Base-by-base conservation (phyloP, 2,797 vertebrate genomes). In the Zenarchopterus dispar region DNA sequence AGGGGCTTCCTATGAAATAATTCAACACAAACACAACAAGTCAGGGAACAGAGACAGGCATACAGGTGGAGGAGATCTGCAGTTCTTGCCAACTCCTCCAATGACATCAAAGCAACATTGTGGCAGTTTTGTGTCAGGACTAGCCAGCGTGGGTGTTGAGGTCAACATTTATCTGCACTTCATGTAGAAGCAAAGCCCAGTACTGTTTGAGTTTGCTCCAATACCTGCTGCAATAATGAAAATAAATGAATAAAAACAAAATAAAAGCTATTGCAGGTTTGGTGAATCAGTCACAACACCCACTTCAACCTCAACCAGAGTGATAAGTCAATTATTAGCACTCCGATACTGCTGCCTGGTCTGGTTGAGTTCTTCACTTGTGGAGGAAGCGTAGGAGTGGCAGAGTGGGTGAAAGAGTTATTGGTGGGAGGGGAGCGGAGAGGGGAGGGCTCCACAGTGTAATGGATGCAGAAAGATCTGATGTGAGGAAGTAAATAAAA, bases 1-100 rank as follows among this genome's bases (percentile, higher is more conserved):
- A 94, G 4, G 96, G 95, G 86, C 96, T 97, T 85, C 96, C 97
- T 98, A 77, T 56, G 33, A 53, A 66, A 45, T 21, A 44, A 74
- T 54, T 31, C 17, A 73, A 82, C 10, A 78, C 13, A 72, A 24
- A 73, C 39, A 73, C n/a, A 55, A 3, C 48, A 49, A 44, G 44
- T 70, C 26, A 62, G 6, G n/a, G 44, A 59, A 44, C 15, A 62
- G 8, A 62, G 8, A 74, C 15, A 31, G 60, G 16, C 26, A 26
- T 8, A n/a, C 42, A 8, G 17, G 4, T 6, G 28, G 28, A 62
- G 33, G 36, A 23, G 13, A 8, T 18, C 19, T 49, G 46, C 65
- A 53, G 36, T 28, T 66, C 18, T 21, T 39, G 19, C 8, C 44
- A 55, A 51, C 22, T 19, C 50, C 50, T 62, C 58, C 2, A 48